A percentile compares a stretch with the other conserved stretches of the same genome.
phyloP scores from a whole-genome alignment of 2,797 vertebrate species.

The Syndactyla subalaris region DNA sequence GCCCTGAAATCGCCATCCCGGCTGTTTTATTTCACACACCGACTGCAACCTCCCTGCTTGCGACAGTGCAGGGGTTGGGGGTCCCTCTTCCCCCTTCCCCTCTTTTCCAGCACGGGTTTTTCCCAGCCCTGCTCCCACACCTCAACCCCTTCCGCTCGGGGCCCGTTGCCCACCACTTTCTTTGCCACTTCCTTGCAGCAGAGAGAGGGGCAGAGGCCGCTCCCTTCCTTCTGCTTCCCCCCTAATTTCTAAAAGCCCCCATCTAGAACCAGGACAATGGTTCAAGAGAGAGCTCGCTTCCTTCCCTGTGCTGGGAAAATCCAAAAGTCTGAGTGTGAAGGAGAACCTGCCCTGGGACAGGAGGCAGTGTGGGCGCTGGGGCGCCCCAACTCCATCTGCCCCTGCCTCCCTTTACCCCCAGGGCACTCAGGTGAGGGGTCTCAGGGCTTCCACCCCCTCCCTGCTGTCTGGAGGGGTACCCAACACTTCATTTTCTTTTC shows the following conservation, averaged over 20 bases:
- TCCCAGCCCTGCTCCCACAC: background rate
- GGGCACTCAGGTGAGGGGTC: rapidly evolving
- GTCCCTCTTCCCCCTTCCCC: background rate
- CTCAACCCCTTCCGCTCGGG: rapidly evolving
- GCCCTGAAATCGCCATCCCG: background rate
- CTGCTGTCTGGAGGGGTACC: background rate
- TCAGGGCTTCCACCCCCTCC: rapidly evolving
- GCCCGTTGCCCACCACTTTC: rapidly evolving
- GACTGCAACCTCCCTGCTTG: background rate
- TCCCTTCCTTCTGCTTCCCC: background rate
- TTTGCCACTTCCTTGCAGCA: background rate
- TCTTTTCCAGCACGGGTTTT: background rate
- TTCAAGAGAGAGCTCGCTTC: rapidly evolving
- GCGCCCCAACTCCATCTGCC: background rate
- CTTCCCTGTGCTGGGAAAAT: rapidly evolving
- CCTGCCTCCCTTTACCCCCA: background rate
- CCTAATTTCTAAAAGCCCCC: rapidly evolving
- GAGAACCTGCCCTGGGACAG: rapidly evolving
- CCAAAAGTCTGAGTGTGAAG: rapidly evolving
- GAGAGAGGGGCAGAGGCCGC: background rate
- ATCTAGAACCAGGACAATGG: rapidly evolving
- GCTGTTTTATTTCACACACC: rapidly evolving
- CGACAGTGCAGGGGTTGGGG: rapidly evolving
- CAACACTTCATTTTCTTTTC: background rate
- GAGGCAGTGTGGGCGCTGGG: rapidly evolving